Evolutionary conservation across 2,888 invertebrate genomes (phyloP), one percentile per base, ranked within the genome.

Genomic region (Mesoligia furuncula): DNA sequence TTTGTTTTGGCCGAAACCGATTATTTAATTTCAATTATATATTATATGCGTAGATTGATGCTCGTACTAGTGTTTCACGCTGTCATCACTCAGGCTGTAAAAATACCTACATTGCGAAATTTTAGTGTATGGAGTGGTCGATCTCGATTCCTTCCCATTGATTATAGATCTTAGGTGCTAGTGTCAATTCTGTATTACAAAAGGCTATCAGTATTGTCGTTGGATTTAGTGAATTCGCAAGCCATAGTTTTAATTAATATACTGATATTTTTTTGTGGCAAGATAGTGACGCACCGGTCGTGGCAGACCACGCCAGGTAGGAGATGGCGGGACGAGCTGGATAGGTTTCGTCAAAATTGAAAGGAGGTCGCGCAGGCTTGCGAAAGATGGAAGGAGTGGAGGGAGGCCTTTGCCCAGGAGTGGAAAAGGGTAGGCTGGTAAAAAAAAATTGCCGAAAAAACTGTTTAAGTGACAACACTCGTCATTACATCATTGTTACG

Each of bases 1-100:
- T 17, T 61, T 17, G 31, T 61, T 17, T 61, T 61, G 31, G 39
- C 48, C 57, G 66, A 76, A 68, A 77, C 61, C 20, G n/a, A 54
- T 2, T 61, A 62, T 24, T 62, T 11, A 36, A 62, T 24, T 36
- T 24, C 24, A 36, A 24, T 11, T 2, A 9, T 31, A 31, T 31
- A 61, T 20, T 36, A 36, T 20, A 62, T 20, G 36, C 36, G 36
- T 62, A 24, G n/a, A 65, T n/a, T 42, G 65, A n/a, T 65, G 65
- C n/a, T n/a, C n/a, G 17, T 17, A 39, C n/a, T 8, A 65, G 39
- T 65, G 8, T 39, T 9, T 15, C 15, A 39, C 24, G 15, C 9
- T 39, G 2, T 13, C 39, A 39, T 39, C 24, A n/a, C 24, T 39
- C 13, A 24, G 64, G 13, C 8, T 48, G 27, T 2, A 39, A 8